Conservation (phyloP, 2,888 invertebrate genomes). For the Tineola bisselliella region DNA sequence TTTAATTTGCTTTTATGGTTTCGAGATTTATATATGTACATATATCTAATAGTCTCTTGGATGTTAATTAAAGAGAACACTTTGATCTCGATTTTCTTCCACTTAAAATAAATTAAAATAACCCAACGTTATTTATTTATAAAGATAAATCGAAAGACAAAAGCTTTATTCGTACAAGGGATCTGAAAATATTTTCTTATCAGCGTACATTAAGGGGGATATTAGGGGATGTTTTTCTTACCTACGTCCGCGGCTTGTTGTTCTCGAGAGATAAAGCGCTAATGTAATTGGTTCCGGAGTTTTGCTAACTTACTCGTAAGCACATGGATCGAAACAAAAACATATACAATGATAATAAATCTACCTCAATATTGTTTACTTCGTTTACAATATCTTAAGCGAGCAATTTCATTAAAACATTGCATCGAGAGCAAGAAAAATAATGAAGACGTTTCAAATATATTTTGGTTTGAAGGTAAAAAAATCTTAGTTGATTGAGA, state of each 20-base stretch:
- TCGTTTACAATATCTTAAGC: background rate
- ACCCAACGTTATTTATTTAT: background rate
- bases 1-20: background rate
- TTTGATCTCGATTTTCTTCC: too few relatives aligned
- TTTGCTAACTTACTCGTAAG: background rate
- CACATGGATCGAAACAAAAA: background rate
- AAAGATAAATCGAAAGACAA: conserved; percentile 2
- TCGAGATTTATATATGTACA: background rate
- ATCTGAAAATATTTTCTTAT: conserved; percentile 12
- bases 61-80: background rate
- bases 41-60: background rate
- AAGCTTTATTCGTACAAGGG: background rate
- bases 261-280: conserved; percentile 17
- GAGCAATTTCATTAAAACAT: too few relatives aligned
- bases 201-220: conserved; percentile 7
- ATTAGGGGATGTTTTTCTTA: conserved; percentile 9
- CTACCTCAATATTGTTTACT: background rate
- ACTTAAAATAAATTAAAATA: background rate
- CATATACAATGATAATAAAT: too few relatives aligned
- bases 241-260: conserved; percentile 8
- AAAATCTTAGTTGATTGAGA: background rate
- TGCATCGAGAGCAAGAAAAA: background rate
- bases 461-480: background rate
- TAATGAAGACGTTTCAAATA: background rate
- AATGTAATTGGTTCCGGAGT: conserved; percentile 17